Evolutionary conservation across 2,113 vertebrate genomes (phyloP).

Genomic region (Maccullochella peelii): DNA sequence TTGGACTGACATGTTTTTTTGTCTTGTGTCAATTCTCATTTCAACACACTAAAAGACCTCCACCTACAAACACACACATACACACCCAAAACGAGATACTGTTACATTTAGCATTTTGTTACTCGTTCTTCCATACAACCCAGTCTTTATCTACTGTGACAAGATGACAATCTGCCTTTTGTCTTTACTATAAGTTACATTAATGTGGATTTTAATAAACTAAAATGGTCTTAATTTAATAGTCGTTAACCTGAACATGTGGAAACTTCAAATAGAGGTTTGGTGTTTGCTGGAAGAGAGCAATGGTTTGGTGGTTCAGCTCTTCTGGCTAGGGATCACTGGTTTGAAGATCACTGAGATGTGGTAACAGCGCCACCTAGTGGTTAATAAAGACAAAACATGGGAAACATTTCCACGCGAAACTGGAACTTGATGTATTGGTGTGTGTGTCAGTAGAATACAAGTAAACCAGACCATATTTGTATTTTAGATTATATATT

Average conservation of each 20-base stretch:
- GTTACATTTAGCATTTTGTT: constrained; percentile 15
- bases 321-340: neutral
- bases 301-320: neutral
- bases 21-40: constrained; percentile 41
- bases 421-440: neutral
- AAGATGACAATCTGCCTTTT: constrained; percentile 25
- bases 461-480: neutral
- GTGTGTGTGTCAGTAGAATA: neutral
- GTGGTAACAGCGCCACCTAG: constrained; percentile 9
- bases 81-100: neutral
- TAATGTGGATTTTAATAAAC: neutral
- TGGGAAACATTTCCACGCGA: neutral
- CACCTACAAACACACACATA: neutral
- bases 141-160: constrained; percentile 4
- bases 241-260: neutral
- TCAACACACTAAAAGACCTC: neutral
- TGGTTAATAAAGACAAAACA: constrained; percentile 30
- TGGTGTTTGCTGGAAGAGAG: neutral
- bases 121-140: constrained; percentile 1
- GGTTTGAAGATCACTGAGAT: neutral
- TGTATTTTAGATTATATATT: neutral
- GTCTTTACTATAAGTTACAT: neutral
- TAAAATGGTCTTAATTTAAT: constrained; percentile 17
- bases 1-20: constrained; percentile 39
- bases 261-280: neutral